These are phyloP conservation scores for Phoebastria nigripes DNA, from an alignment of 2,797 vertebrate genomes.

Conservation along the genomic window DNA sequence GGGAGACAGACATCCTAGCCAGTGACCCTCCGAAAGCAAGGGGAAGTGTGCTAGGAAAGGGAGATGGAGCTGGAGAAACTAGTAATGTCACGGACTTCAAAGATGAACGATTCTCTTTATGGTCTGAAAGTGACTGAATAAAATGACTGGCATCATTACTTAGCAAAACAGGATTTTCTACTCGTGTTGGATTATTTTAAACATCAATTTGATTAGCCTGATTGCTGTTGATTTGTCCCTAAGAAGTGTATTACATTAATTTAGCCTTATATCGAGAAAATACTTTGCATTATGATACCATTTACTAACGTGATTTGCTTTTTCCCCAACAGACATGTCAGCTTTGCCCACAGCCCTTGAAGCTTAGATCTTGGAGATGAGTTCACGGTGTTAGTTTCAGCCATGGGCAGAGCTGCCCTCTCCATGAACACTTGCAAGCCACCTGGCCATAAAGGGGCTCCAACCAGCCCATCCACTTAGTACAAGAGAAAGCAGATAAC, in stretches of 20 bases:
- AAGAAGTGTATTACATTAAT: background rate
- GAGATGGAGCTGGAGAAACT: background rate
- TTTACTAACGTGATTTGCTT: background rate
- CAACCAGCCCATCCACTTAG: background rate
- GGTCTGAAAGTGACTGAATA: background rate
- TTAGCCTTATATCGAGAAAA: background rate
- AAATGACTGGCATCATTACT: background rate
- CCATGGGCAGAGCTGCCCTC: background rate
- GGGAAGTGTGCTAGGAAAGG: background rate
- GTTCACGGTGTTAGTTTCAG: background rate
- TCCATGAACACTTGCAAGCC: background rate
- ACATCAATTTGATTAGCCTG: background rate
- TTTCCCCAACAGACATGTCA: background rate
- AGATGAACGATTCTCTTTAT: background rate
- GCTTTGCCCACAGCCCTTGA: background rate
- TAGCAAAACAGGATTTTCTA: slow-evolving; percentile 1
- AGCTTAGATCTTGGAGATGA: background rate
- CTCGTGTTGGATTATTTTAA: background rate
- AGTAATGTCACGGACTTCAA: background rate
- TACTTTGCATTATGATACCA: background rate
- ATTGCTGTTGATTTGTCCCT: background rate
- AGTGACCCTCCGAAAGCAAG: background rate
- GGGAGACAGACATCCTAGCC: background rate
- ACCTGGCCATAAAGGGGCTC: background rate
- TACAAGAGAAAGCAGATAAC: background rate